Evolutionary conservation across 2,797 vertebrate species (phyloP).

Genomic region (Manis javanica): DNA sequence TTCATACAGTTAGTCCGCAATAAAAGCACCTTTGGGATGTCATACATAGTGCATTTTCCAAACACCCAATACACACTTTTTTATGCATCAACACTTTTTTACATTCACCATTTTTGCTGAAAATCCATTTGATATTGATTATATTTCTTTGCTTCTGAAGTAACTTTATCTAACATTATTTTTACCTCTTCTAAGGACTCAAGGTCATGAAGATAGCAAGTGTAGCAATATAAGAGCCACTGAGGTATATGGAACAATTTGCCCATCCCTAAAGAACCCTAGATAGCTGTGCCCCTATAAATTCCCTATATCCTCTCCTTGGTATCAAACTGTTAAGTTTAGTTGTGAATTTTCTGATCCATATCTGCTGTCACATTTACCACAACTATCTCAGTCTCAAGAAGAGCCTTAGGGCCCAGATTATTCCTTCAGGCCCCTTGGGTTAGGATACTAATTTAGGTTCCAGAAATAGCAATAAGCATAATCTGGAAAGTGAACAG

Average conservation of each 20-base stretch:
- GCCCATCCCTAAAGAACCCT: neutral
- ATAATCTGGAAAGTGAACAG: constrained; percentile 22
- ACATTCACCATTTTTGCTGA: constrained; percentile 7
- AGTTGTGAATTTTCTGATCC: neutral
- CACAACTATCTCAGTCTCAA: neutral
- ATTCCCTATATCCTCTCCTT: neutral
- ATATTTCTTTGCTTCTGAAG: constrained; percentile 42
- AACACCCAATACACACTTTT: neutral
- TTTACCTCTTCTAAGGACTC: neutral
- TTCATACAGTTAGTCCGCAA: neutral
- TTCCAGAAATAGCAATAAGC: neutral
- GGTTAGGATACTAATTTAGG: neutral
- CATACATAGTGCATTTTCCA: neutral
- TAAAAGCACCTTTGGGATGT: neutral
- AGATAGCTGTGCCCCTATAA: neutral
- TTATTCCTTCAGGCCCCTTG: neutral
- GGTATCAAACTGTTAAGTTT: neutral
- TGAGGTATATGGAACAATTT: neutral
- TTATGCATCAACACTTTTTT: neutral
- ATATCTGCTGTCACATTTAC: neutral
- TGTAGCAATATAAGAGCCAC: neutral
- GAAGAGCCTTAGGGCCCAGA: neutral
- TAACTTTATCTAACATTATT: constrained; percentile 30
- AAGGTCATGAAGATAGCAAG: neutral
- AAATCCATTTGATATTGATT: constrained; percentile 51